Conservation (phyloP, 1,140 invertebrate species). For the Helicoverpa armigera region DNA sequence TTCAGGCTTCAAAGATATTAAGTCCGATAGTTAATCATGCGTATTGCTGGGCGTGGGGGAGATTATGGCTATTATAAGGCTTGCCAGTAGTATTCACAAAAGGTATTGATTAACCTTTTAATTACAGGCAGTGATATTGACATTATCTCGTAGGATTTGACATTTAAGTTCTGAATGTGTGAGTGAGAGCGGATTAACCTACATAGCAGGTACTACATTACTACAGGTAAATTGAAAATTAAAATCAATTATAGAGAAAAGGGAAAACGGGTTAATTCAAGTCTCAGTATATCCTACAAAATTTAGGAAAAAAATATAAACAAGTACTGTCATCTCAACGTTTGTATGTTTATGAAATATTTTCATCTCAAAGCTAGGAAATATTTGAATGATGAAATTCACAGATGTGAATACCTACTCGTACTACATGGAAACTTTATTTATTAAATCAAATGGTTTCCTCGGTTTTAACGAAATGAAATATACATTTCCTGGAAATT, state of each 20-base stretch:
- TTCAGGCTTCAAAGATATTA: background rate
- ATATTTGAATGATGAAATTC: constrained; percentile 1
- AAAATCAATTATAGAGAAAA: background rate
- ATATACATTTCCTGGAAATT: constrained; percentile 7
- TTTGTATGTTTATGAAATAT: too few relatives aligned
- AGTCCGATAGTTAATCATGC: background rate
- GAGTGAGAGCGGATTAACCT: background rate
- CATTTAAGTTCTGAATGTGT: background rate
- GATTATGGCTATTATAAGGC: background rate
- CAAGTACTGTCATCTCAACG: too few relatives aligned
- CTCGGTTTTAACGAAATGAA: constrained; percentile 4
- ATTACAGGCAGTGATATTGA: constrained; percentile 2
- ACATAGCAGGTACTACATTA: too few relatives aligned
- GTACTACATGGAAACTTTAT: background rate
- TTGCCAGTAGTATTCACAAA: constrained; percentile 2
- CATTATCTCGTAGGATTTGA: background rate
- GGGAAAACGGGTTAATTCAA: background rate
- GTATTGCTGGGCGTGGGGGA: background rate
- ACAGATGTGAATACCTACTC: background rate
- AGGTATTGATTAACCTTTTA: background rate
- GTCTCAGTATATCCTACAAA: too few relatives aligned
- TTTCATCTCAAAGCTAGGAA: too few relatives aligned
- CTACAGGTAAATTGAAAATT: too few relatives aligned
- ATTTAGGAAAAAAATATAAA: too few relatives aligned
- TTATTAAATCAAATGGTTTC: constrained; percentile 3